These are phyloP conservation scores for Callyntrura guangdongensis DNA, from an alignment of 2,888 invertebrate genomes.

Conservation along the genomic window DNA sequence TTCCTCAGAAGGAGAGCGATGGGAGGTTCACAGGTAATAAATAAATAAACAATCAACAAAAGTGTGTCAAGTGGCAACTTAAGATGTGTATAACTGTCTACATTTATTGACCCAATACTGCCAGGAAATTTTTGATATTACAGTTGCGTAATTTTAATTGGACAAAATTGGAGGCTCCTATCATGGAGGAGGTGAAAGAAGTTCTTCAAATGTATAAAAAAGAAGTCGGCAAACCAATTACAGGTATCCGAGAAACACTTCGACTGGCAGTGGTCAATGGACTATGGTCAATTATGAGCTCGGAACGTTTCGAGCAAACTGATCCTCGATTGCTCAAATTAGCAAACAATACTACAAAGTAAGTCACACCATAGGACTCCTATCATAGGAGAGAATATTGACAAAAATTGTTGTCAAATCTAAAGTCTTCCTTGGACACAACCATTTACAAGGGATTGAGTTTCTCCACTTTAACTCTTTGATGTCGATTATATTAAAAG, in stretches of 20 bases:
- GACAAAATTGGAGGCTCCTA: constrained; percentile 57
- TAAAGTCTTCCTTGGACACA: too few species aligned
- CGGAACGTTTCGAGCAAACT: constrained; percentile 11
- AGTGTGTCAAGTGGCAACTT: too few species aligned
- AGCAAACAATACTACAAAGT: constrained; percentile 37
- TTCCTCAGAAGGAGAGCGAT: constrained; percentile 43
- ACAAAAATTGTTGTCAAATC: background rate
- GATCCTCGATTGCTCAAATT: constrained; percentile 33
- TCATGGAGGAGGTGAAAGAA: constrained; percentile 58
- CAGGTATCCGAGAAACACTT: constrained; percentile 16
- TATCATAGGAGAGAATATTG: too few species aligned
- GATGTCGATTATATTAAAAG: too few species aligned
- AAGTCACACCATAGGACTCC: too few species aligned
- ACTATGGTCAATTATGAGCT: constrained; percentile 56
- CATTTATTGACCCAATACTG: too few species aligned
- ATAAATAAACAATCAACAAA: too few species aligned
- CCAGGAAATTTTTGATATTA: constrained; percentile 30
- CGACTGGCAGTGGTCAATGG: constrained; percentile 60
- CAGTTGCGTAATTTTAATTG: constrained; percentile 64
- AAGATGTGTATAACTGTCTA: too few species aligned
- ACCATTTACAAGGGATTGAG: too few species aligned
- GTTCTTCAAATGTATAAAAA: background rate
- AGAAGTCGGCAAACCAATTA: constrained; percentile 35
- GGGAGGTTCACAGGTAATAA: constrained; percentile 60
- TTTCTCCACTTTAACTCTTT: too few species aligned